Evolutionary conservation across 1,140 invertebrate genomes (phyloP), one percentile per base, ranked within the genome.

Genomic region (Drosophila bipectinata): DNA sequence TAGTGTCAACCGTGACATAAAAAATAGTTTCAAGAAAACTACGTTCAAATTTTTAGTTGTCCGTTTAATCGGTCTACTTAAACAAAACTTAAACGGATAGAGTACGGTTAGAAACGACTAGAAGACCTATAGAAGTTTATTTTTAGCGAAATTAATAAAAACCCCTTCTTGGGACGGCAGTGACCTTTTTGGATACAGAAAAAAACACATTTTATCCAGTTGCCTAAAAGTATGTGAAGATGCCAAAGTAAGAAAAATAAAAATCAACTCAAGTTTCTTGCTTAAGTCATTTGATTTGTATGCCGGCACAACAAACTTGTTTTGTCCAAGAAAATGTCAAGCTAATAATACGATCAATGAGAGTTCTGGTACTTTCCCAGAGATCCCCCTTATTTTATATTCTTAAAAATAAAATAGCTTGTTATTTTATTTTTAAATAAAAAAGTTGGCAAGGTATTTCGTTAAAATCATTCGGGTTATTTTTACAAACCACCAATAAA

Each of bases 241-340:
- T 7, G 18, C 1, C 4, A 15, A 9, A 28, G 1, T 8, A 21
- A 30, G 14, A 18, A 8, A n/a, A 14, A 1, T 3, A n/a, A 3
- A 18, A 8, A 18, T 18, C 18, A 9, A 24, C 7, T 3, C 14
- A 26, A 54, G 55, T 68, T 68, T 54, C 10, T 76, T 52, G 44
- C 32, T 12, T 49, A 69, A 69, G 66, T 69, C 63, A n/a, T 49
- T 69, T 48, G 63, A 56, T 68, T 44, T 39, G 24, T 1, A 1
- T 26, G 18, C 18, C 5, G 12, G 28, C 41, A 56, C 26, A n/a
- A 24, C 3, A 30, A 62, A 63, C 58, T 52, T 6, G 26, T 26
- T 61, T 66, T 4, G 6, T 0, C 1, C 34, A 48, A 37, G 1
- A 15, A 60, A 61, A 57, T 60, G 30, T 47, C 18, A 47, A 24